Evolutionary conservation across 2,888 invertebrate genomes (phyloP), one percentile per base, ranked within the genome.

Genomic region (Sabatieria punctata): DNA sequence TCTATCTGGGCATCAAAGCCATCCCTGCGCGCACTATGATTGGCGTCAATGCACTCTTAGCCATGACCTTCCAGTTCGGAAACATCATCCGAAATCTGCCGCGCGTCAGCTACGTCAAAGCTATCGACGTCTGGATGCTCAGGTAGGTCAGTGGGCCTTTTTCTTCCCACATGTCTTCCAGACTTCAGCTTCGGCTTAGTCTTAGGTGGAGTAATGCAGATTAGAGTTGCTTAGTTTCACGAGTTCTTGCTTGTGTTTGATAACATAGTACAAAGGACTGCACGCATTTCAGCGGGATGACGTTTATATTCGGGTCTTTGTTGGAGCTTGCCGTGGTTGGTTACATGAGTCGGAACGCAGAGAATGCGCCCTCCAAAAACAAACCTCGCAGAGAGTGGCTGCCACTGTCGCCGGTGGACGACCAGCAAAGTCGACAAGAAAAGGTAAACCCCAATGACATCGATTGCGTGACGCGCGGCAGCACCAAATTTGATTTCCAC

Each of bases 31-130:
- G 64, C 6, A 63, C 64, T 6, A 64, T 63, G 63, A 51, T 63
- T n/a, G 64, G 64, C 3, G 64, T 63, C 23, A 63, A 63, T 43
- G 57, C 61, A 3, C 52, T 63, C n/a, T 53, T 63, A 24, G 64
- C 64, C 1, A 63, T 64, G 63, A 64, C 64, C 1, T 62, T 63
- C 45, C 63, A 63, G 46, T 63, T 63, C 45, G 64, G 64, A 36
- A 63, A 64, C 43, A 64, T 63, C 45, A 63, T 63, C 45, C 49
- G 63, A 33, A 63, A 63, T 46, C 50, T 63, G 24, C 63, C 63
- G 2, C 46, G 63, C 18, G 63, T 63, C 35, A 60, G 59, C n/a
- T 63, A 63, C 45, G 63, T 63, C 15, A 40, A 51, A 43, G 57
- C 59, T 6, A 57, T 58, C 41, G 61, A 61, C 46, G 59, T 61